Evolutionary conservation across 1,140 invertebrate genomes (phyloP).

Genomic region (Latrodectus geometricus): DNA sequence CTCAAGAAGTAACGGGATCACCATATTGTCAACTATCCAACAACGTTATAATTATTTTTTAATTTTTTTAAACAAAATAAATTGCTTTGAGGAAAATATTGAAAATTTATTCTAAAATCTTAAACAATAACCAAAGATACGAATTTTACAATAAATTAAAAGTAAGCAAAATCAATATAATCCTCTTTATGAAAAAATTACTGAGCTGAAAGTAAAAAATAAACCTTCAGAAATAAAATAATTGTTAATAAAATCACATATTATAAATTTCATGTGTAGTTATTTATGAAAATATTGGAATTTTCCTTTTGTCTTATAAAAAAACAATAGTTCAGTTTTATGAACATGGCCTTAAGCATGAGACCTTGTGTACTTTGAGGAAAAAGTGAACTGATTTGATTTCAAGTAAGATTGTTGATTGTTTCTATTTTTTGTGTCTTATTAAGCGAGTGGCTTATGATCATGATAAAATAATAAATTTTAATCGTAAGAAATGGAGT

Average conservation of each 20-base stretch:
- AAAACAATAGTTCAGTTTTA: not conserved
- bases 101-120: not conserved
- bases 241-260: not conserved
- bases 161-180: not conserved
- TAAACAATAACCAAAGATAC: not conserved
- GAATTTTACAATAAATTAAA: not conserved
- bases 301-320: not conserved
- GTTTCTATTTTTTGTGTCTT: not conserved
- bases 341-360: not conserved
- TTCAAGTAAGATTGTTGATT: not conserved
- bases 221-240: not conserved
- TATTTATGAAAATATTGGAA: not conserved
- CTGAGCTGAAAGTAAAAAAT: not conserved
- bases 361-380: not conserved
- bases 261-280: not conserved
- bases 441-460: not conserved
- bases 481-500: not conserved
- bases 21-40: conserved; percentile 11
- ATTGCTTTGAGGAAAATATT: not conserved
- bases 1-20: conserved; percentile 31
- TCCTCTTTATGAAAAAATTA: not conserved
- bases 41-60: not conserved
- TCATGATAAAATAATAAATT: not conserved
- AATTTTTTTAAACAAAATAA: not conserved
- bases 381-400: not conserved